Evolutionary conservation across 2,888 invertebrate species (phyloP), one percentile per base, ranked within the genome.

Genomic region (Onchidella celtica): DNA sequence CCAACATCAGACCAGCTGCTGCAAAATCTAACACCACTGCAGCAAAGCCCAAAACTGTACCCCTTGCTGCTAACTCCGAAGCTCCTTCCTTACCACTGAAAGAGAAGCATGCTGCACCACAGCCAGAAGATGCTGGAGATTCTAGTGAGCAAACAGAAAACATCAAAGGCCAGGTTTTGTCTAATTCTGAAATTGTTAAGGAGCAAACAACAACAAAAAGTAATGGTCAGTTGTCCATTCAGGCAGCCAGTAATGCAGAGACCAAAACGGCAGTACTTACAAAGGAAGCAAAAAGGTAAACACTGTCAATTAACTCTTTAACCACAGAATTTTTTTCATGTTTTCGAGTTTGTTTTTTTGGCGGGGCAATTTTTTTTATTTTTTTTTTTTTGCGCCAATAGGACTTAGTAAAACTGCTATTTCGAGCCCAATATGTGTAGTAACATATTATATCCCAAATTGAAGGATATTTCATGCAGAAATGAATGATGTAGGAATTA

Each of bases 1-100:
- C 81, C 27, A 81, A 81, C 47, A 66, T 81, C 69, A 24, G 66
- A n/a, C 75, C 81, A 38, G 59, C 27, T 0, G 66, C 75, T 27
- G 21, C 61, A 40, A 66, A 75, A 32, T 4, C 75, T 2, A n/a
- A 47, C 27, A 47, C 47, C 14, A 66, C n/a, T 32, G 27, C 78
- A 1, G 38, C 76, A n/a, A 68, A 59, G 29, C 40, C 36, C 34
- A 78, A 69, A 36, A 24, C 63, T 3, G 29, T 68, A 36, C 21
- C 66, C 11, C 11, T 32, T 24, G 63, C 21, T 79, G n/a, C 65
- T 17, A 24, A 32, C 21, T 32, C 29, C 40, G 68, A 57, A 21
- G 27, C 59, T 34, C 27, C 59, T 34, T 59, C 57, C 24, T 38
- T 59, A 34, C 36, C 38, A 1, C n/a, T 55, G 17, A 32, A 27